These are phyloP conservation scores for Hyphantria cunea DNA, from an alignment of 1,140 invertebrate species.

Conservation along the genomic window DNA sequence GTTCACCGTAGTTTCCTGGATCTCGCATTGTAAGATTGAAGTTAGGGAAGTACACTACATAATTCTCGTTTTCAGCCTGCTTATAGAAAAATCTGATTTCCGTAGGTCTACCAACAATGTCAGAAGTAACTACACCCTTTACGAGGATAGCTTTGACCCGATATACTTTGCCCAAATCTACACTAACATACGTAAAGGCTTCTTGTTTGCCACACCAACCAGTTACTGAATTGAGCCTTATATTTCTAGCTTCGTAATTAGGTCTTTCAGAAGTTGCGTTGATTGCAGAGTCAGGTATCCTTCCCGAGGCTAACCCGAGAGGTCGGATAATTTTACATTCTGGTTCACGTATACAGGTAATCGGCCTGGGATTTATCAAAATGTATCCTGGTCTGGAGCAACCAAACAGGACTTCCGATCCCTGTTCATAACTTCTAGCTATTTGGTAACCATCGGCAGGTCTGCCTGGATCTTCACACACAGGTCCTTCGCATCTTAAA, in stretches of 20 bases:
- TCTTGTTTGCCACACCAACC: slow-evolving; percentile 98
- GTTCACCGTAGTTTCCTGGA: slow-evolving; percentile 92
- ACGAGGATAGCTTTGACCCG: slow-evolving; percentile 95
- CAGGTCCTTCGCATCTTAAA: slow-evolving; percentile 96
- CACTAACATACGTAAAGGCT: slow-evolving; percentile 97
- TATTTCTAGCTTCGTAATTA: slow-evolving; percentile 95
- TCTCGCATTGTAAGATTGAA: slow-evolving; percentile 96
- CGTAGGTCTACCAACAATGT: slow-evolving; percentile 96
- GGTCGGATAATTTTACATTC: slow-evolving; percentile 97
- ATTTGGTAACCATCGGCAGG: slow-evolving; percentile 95
- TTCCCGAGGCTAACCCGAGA: slow-evolving; percentile 94
- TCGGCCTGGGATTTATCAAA: slow-evolving; percentile 94
- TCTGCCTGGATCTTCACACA: slow-evolving; percentile 96
- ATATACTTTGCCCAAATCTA: slow-evolving; percentile 95
- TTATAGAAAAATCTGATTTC: slow-evolving; percentile 99
- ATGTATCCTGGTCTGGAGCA: slow-evolving; percentile 96
- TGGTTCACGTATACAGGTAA: slow-evolving; percentile 94
- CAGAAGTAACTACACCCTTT: slow-evolving; percentile 96
- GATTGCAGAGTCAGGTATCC: slow-evolving; percentile 97
- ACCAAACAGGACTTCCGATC: slow-evolving; percentile 94
- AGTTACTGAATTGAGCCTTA: slow-evolving; percentile 95
- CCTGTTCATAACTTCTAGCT: slow-evolving; percentile 95
- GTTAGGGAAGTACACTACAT: slow-evolving; percentile 97
- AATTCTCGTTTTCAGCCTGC: slow-evolving; percentile 95
- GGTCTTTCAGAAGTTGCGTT: slow-evolving; percentile 96